These are phyloP conservation scores for Saxidomus purpurata DNA, from an alignment of 1,140 invertebrate genomes.

Conservation along the genomic window DNA sequence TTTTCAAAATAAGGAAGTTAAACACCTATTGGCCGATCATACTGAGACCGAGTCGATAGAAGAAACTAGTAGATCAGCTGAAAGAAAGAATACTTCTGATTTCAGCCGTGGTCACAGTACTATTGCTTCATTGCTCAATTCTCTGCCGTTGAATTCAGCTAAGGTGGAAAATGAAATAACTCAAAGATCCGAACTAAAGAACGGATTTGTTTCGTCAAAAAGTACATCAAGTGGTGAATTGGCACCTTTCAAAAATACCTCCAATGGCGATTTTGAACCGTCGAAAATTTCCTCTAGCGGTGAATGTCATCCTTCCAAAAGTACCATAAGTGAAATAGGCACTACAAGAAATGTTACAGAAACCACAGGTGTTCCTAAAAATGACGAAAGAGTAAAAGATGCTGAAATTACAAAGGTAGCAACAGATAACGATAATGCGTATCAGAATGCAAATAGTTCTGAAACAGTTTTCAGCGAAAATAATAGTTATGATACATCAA, in stretches of 20 bases:
- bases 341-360: not conserved
- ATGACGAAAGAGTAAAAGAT: not conserved
- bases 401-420: not conserved
- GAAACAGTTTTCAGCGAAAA: not conserved
- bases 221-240: no score
- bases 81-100: not conserved
- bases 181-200: no score
- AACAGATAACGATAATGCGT: not conserved
- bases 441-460: not conserved
- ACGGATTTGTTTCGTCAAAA: no score
- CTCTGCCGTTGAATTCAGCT: not conserved
- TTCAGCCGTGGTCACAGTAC: constrained; percentile 8
- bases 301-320: no score
- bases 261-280: no score
- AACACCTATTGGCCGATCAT: not conserved
- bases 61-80: not conserved
- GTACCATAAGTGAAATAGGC: no score
- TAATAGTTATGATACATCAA: not conserved
- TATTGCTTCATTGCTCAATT: constrained; percentile 7
- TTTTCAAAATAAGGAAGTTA: not conserved
- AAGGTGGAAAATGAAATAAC: not conserved
- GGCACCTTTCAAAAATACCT: no score
- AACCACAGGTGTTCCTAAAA: not conserved
- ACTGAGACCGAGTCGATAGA: not conserved
- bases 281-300: no score